Evolutionary conservation across 2,113 vertebrate genomes (phyloP), one percentile per base, ranked within the genome.

Genomic region (Kryptolebias marmoratus): DNA sequence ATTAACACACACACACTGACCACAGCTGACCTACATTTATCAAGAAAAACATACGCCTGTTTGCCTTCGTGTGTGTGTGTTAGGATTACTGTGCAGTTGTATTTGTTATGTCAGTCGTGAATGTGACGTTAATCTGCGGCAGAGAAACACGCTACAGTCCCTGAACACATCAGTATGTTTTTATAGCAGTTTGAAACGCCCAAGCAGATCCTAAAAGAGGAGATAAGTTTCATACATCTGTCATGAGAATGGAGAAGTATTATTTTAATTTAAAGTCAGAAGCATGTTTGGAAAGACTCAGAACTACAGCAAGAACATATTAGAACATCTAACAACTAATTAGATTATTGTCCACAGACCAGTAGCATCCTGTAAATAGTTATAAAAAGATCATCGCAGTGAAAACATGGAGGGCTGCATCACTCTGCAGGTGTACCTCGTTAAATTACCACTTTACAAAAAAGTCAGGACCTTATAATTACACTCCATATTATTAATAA

Each of bases 31-130:
- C 48, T n/a, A 50, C 48, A 50, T 50, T 50, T 50, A 36, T 54
- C 58, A 77, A n/a, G 66, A 45, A 39, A 32, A 68, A 82, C 80
- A 71, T 75, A 73, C 80, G 84, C 86, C 81, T 77, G 27, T 66
- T 62, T 63, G 36, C 61, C 64, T 78, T 64, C 73, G 64, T 54
- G 48, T 66, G 30, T 77, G 12, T 86, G 36, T 42, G 18, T 42
- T 81, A 59, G 53, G 74, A 77, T 86, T 72, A 74, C 65, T 45
- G 61, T 30, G 68, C 64, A 39, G 69, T 83, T 73, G 70, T 80
- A 59, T 79, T 74, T 79, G 61, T 68, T 66, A 49, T 64, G 62
- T 75, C 49, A 45, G 42, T 59, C 68, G 58, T 54, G 66, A 64
- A 22, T 48, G 42, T 52, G 49, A 28, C 12, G 6, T 67, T 83